Conservation (phyloP, 2,888 invertebrate species). For the Trisateles emortualis region DNA sequence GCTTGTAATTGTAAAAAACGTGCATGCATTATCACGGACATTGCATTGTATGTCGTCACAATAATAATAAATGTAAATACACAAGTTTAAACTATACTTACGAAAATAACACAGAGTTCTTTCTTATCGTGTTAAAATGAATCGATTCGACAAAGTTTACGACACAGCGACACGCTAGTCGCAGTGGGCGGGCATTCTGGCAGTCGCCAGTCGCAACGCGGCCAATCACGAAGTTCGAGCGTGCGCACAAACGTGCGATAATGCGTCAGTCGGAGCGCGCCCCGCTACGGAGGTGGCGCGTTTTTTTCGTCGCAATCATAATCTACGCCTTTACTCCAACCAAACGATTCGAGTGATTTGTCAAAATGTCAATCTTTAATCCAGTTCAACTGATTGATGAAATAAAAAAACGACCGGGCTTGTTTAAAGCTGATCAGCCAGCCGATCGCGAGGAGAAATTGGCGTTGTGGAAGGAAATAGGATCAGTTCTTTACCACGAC, state of each 20-base stretch:
- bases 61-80: background rate
- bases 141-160: conserved; percentile 48
- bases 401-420: conserved; percentile 75
- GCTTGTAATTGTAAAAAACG: background rate
- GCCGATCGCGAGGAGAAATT: conserved; percentile 80
- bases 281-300: conserved; percentile 55
- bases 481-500: conserved; percentile 69
- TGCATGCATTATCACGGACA: background rate
- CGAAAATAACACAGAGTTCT: conserved; percentile 26
- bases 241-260: conserved; percentile 56
- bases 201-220: conserved; percentile 52
- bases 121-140: conserved; percentile 40
- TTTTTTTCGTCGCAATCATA: conserved; percentile 61
- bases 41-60: background rate
- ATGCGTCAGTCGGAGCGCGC: conserved; percentile 64
- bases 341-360: conserved; percentile 38
- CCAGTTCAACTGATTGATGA: conserved; percentile 74
- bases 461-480: conserved; percentile 77
- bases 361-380: conserved; percentile 59
- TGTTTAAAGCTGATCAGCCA: conserved; percentile 75
- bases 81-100: conserved; percentile 12
- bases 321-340: conserved; percentile 28
- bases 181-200: conserved; percentile 59
- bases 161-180: conserved; percentile 54
- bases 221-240: conserved; percentile 51